These are phyloP conservation scores for Alviniconcha strummeri DNA, from an alignment of 2,888 invertebrate genomes.

Conservation along the genomic window DNA sequence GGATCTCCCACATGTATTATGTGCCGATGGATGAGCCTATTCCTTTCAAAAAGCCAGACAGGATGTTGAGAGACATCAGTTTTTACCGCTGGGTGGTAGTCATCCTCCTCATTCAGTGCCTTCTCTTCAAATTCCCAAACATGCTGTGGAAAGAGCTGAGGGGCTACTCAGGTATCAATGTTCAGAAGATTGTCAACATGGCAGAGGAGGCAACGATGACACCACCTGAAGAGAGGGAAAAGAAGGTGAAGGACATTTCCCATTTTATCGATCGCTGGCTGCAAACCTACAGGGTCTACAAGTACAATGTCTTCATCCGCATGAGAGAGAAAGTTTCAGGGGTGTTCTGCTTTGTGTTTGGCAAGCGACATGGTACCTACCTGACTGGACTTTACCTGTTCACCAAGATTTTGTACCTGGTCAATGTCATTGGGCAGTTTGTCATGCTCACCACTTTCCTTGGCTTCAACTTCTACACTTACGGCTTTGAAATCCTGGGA, in stretches of 20 bases:
- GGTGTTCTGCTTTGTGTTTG: slow-evolving; percentile 59
- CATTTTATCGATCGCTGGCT: slow-evolving; percentile 46
- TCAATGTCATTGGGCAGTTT: slow-evolving; percentile 69
- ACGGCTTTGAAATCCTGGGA: slow-evolving; percentile 60
- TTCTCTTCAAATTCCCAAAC: slow-evolving; percentile 48
- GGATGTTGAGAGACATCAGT: slow-evolving; percentile 44
- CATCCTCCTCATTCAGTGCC: slow-evolving; percentile 43
- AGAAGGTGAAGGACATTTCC: slow-evolving; percentile 41
- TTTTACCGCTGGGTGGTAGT: slow-evolving; percentile 50
- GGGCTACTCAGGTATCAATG: slow-evolving; percentile 45
- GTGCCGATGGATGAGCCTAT: slow-evolving; percentile 46
- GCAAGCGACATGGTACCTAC: slow-evolving; percentile 66
- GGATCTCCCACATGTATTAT: slow-evolving; percentile 47
- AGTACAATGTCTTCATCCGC: slow-evolving; percentile 57
- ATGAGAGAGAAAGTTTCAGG: slow-evolving; percentile 56
- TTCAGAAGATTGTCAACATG: slow-evolving; percentile 48
- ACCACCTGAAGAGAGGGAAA: slow-evolving; percentile 37
- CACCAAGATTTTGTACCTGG: slow-evolving; percentile 64
- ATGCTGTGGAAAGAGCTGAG: slow-evolving; percentile 46
- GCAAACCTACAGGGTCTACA: slow-evolving; percentile 42
- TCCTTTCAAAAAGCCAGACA: slow-evolving; percentile 35
- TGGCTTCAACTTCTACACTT: slow-evolving; percentile 60
- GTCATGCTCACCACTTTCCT: slow-evolving; percentile 65
- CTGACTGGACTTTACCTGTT: slow-evolving; percentile 67
- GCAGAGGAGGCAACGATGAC: slow-evolving; percentile 41